phyloP scores from a whole-genome alignment of 2,113 vertebrate species.

The Campylorhamphus procurvoides region DNA sequence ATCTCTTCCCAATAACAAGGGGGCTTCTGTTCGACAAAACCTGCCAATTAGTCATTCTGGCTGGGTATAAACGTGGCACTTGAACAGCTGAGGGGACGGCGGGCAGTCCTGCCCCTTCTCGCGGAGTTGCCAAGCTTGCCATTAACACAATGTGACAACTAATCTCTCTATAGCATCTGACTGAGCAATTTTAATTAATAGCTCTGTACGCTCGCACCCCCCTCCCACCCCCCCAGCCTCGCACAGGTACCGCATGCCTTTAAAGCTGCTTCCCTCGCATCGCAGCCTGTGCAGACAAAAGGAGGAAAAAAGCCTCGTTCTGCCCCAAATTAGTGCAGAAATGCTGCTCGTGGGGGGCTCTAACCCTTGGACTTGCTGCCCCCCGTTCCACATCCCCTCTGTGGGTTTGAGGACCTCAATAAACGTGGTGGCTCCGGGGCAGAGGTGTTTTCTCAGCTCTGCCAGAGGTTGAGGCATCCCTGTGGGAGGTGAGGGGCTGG shows the following conservation, averaged over 20 bases:
- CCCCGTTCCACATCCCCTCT: background rate
- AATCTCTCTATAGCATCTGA: slow-evolving; percentile 81
- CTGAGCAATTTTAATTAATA: slow-evolving; percentile 82
- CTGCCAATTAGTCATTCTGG: slow-evolving; percentile 72
- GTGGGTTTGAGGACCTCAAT: background rate
- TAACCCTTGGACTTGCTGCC: background rate
- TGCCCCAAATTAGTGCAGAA: background rate
- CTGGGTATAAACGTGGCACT: slow-evolving; percentile 62
- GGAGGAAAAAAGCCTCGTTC: background rate
- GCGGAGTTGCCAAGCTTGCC: slow-evolving; percentile 73
- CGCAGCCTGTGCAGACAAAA: background rate
- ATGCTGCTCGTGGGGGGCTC: background rate
- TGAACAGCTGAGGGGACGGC: slow-evolving; percentile 80
- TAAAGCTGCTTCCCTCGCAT: background rate
- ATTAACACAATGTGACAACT: slow-evolving; percentile 87
- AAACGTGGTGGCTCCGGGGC: background rate
- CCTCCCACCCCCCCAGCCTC: background rate
- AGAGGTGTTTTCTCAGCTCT: slow-evolving; percentile 21
- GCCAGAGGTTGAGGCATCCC: background rate
- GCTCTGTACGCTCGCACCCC: slow-evolving; percentile 26
- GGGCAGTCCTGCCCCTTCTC: slow-evolving; percentile 79
- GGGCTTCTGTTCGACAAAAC: slow-evolving; percentile 61
- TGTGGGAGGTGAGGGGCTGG: background rate
- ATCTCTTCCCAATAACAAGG: slow-evolving; percentile 35
- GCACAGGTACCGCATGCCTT: slow-evolving; percentile 56